Evolutionary conservation across 2,113 vertebrate species (phyloP).

Genomic region (Promerops cafer): DNA sequence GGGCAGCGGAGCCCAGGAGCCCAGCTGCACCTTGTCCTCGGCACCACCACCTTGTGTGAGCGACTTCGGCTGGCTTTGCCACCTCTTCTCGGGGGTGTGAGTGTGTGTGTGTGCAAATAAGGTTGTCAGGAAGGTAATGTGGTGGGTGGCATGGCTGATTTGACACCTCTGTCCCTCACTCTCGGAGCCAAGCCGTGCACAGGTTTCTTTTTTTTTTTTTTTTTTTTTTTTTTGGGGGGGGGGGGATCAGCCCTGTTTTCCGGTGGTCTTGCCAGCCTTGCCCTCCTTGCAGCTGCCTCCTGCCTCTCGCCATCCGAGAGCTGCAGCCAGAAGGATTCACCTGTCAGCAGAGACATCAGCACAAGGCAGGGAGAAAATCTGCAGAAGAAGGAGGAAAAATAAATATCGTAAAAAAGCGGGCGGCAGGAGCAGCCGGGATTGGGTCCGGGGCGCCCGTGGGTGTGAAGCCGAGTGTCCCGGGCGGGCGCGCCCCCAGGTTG

Average conservation of each 20-base stretch:
- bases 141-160: neutral
- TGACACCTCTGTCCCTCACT: neutral
- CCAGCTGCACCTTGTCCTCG: neutral
- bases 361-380: neutral
- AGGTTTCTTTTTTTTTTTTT: neutral
- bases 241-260: neutral
- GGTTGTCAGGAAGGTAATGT: neutral
- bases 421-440: neutral
- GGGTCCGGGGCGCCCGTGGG: neutral
- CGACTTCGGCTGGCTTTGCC: neutral
- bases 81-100: neutral
- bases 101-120: neutral
- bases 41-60: neutral
- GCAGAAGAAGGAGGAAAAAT: neutral
- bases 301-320: neutral
- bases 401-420: neutral
- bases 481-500: neutral
- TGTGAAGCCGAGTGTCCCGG: neutral
- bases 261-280: neutral
- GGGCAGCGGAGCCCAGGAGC: neutral
- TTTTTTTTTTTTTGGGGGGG: fast-evolving
- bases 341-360: neutral
- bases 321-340: neutral
- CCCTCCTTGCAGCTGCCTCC: neutral
- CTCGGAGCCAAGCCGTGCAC: fast-evolving